phyloP scores from a whole-genome alignment of 1,140 invertebrate species.

The Pissodes strobi region DNA sequence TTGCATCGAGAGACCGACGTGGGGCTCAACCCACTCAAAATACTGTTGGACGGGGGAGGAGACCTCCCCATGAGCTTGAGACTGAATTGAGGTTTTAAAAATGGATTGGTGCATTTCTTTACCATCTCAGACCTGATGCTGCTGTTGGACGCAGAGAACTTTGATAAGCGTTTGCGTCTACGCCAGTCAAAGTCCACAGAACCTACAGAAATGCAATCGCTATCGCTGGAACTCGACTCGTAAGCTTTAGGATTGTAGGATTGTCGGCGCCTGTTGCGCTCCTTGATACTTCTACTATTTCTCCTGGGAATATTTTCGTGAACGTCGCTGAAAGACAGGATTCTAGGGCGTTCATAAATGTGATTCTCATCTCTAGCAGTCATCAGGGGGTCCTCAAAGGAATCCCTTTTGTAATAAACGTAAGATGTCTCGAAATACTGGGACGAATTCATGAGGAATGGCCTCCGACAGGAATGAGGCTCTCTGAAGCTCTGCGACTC shows the following conservation, averaged over 20 bases:
- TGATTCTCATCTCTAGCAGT: slow-evolving; percentile 19
- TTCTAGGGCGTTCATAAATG: slow-evolving; percentile 43
- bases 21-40: slow-evolving; percentile 53
- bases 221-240: slow-evolving; percentile 56
- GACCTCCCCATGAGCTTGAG: slow-evolving; percentile 49
- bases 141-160: slow-evolving; percentile 50
- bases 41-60: slow-evolving; percentile 53
- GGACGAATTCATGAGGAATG: slow-evolving; percentile 36
- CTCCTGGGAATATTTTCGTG: slow-evolving; percentile 47
- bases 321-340: slow-evolving; percentile 49
- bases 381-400: slow-evolving; percentile 32
- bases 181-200: slow-evolving; percentile 56
- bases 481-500: slow-evolving; percentile 30
- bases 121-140: slow-evolving; percentile 54
- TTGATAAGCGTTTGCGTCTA: slow-evolving; percentile 46
- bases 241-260: slow-evolving; percentile 61
- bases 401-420: slow-evolving; percentile 47
- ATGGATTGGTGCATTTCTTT: slow-evolving; percentile 46
- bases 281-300: slow-evolving; percentile 54
- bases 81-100: slow-evolving; percentile 49
- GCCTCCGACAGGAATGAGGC: slow-evolving; percentile 6
- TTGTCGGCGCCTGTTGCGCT: slow-evolving; percentile 59
- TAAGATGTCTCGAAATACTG: slow-evolving; percentile 47
- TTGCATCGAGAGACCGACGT: slow-evolving; percentile 53
- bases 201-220: slow-evolving; percentile 52